These are phyloP conservation scores for Akabosia matsudoensis DNA, from an alignment of 1,140 invertebrate species.

Conservation along the genomic window DNA sequence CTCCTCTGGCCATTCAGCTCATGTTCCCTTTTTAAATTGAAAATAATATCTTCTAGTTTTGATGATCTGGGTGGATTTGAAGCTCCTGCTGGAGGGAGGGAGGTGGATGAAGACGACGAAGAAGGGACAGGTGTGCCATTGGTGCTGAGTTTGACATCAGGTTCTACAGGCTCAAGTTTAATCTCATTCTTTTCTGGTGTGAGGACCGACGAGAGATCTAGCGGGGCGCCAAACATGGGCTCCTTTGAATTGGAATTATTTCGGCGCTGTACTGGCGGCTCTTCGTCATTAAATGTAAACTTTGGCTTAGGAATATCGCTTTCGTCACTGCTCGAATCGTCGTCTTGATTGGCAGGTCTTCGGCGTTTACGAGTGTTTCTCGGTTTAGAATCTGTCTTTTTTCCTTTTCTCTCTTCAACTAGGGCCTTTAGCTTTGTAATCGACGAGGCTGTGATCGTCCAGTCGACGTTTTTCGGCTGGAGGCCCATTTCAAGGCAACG, in stretches of 20 bases:
- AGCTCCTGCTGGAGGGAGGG: too few relatives aligned
- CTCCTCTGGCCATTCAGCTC: not conserved
- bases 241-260: not conserved
- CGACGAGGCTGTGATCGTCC: constrained; percentile 55
- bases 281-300: not conserved
- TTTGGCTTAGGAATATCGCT: constrained; percentile 16
- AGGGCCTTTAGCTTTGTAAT: not conserved
- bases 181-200: not conserved
- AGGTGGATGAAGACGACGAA: not conserved
- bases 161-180: not conserved
- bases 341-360: not conserved
- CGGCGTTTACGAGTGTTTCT: not conserved
- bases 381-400: not conserved
- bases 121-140: not conserved
- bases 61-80: too few relatives aligned
- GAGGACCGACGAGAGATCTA: not conserved
- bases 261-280: not conserved
- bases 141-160: not conserved
- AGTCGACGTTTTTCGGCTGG: constrained; percentile 55
- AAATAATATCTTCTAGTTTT: not conserved
- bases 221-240: not conserved
- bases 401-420: not conserved
- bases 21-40: not conserved
- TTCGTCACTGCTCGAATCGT: constrained; percentile 18
- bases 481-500: constrained; percentile 11